Conservation (phyloP, 2,888 invertebrate species). For the Polia nebulosa region DNA sequence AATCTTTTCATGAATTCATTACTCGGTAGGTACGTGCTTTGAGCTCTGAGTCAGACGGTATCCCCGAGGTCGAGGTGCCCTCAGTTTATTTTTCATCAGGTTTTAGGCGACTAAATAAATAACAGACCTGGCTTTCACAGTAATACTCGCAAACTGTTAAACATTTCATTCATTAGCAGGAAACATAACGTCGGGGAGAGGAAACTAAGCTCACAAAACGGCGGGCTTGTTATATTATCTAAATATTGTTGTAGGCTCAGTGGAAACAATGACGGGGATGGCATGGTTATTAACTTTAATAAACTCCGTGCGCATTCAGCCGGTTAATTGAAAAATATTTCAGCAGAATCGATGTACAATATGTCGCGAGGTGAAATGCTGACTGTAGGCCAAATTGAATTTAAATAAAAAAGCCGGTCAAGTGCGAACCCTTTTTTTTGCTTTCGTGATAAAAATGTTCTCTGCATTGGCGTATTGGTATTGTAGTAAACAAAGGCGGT, state of each 20-base stretch:
- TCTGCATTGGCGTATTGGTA: conserved; percentile 58
- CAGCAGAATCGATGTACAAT: conserved; percentile 62
- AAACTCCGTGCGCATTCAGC: conserved; percentile 68
- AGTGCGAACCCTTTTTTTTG: conserved; percentile 46
- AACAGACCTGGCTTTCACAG: conserved; percentile 54
- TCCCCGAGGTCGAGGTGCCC: conserved; percentile 32
- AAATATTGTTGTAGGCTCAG: conserved; percentile 62
- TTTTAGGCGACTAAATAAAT: conserved; percentile 63
- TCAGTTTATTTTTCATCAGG: conserved; percentile 62
- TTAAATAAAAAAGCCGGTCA: conserved; percentile 52
- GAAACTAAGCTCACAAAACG: conserved; percentile 73
- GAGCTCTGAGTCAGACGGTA: conserved; percentile 32
- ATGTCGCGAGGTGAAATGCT: conserved; percentile 61
- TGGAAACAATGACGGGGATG: conserved; percentile 60
- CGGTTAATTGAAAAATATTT: conserved; percentile 77
- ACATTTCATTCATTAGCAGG: conserved; percentile 70
- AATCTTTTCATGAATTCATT: conserved; percentile 60
- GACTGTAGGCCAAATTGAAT: conserved; percentile 55
- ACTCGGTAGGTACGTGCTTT: conserved; percentile 37
- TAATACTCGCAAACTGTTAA: conserved; percentile 63
- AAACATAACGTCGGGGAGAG: conserved; percentile 68
- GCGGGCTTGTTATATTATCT: conserved; percentile 64
- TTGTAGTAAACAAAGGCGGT: conserved; percentile 39
- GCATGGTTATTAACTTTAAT: conserved; percentile 73
- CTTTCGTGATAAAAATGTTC: conserved; percentile 54